phyloP scores from a whole-genome alignment of 2,888 invertebrate genomes.

The Dimorphilus gyrociliatus region DNA sequence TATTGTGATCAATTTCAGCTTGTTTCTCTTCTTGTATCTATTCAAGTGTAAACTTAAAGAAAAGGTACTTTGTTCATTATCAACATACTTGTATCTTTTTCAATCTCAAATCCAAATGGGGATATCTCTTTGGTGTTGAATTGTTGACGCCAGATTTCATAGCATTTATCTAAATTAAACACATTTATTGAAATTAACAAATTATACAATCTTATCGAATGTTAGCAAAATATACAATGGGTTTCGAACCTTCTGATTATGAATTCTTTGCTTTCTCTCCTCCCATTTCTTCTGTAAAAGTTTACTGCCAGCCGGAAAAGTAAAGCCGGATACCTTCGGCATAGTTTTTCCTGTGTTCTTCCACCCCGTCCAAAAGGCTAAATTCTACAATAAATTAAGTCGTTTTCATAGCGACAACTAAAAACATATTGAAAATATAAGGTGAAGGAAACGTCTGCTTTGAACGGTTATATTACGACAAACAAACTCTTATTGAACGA shows the following conservation, averaged over 20 bases:
- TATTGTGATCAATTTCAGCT: constrained; percentile 24
- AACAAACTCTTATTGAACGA: too few species aligned
- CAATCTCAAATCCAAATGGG: constrained; percentile 20
- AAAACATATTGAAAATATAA: too few species aligned
- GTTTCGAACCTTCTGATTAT: constrained; percentile 20
- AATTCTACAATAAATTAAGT: too few species aligned
- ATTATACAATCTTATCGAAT: too few species aligned
- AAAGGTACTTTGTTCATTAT: background rate
- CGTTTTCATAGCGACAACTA: too few species aligned
- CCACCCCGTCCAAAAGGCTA: too few species aligned
- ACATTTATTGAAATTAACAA: too few species aligned
- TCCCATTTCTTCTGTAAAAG: constrained; percentile 20
- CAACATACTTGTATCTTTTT: constrained; percentile 22
- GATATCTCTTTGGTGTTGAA: constrained; percentile 17
- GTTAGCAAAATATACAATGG: too few species aligned
- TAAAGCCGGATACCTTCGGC: background rate
- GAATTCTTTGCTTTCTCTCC: constrained; percentile 15
- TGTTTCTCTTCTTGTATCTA: constrained; percentile 26
- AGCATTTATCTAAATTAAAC: constrained; percentile 15
- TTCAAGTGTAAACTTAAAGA: background rate
- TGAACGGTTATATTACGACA: too few species aligned
- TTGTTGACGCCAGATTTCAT: constrained; percentile 17
- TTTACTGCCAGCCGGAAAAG: constrained; percentile 17
- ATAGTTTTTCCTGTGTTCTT: too few species aligned
- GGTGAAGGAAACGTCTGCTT: too few species aligned